phyloP scores from a whole-genome alignment of 2,113 vertebrate species.

The Kryptolebias marmoratus region DNA sequence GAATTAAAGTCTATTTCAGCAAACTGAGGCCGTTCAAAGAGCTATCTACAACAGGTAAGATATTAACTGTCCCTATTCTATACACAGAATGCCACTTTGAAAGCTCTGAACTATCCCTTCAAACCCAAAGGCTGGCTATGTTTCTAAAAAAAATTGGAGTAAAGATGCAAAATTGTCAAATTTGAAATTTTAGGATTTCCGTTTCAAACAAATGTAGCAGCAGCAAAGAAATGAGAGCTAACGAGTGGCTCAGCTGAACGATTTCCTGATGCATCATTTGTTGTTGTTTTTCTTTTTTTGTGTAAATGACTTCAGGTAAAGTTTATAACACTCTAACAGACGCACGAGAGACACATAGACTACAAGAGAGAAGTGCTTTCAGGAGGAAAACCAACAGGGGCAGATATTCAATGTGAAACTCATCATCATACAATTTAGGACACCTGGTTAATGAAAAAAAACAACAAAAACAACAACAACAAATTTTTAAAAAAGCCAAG shows the following conservation, averaged over 20 bases:
- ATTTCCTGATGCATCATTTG: constrained; percentile 14
- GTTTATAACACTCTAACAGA: constrained; percentile 6
- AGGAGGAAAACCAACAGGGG: constrained; percentile 21
- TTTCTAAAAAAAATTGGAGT: not conserved
- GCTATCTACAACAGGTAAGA: too few relatives aligned
- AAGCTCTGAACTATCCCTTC: too few relatives aligned
- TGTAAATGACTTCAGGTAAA: constrained; percentile 11
- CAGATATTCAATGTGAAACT: constrained; percentile 26
- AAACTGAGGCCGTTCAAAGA: too few relatives aligned
- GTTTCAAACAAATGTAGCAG: constrained; percentile 17
- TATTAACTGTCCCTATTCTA: too few relatives aligned
- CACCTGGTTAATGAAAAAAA: constrained; percentile 21
- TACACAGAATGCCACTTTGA: too few relatives aligned
- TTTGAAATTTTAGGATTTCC: not conserved
- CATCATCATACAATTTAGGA: constrained; percentile 22
- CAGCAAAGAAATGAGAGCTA: constrained; percentile 8
- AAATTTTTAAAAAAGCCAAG: not conserved
- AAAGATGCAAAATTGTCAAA: not conserved
- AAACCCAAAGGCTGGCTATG: not conserved
- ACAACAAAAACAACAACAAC: constrained; percentile 29
- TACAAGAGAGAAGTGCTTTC: constrained; percentile 35
- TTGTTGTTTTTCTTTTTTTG: constrained; percentile 9
- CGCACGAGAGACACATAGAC: constrained; percentile 2
- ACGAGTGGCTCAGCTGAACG: constrained; percentile 13
- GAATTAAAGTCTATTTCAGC: too few relatives aligned